A percentile compares a stretch with the other conserved stretches of the same genome.
Conservation (phyloP, 2,797 vertebrate species). For the Phyllotis vaccarum region DNA sequence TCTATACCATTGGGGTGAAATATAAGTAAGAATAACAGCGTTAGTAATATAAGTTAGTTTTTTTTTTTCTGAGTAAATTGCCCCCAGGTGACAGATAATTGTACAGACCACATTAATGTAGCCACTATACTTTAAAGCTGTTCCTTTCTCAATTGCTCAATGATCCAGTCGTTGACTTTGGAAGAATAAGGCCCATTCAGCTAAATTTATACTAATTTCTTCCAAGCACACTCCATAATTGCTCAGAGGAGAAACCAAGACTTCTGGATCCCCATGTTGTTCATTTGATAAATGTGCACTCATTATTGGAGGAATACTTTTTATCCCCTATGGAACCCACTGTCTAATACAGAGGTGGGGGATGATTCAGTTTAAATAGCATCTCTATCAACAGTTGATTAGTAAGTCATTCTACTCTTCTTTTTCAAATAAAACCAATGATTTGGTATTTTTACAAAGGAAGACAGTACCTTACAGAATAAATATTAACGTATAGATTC, state of each 20-base stretch:
- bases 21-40: constrained; percentile 29
- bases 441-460: constrained; percentile 29
- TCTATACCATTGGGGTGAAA: constrained; percentile 23
- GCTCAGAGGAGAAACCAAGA: constrained; percentile 55
- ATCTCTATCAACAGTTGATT: constrained; percentile 20
- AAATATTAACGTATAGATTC: constrained; percentile 22
- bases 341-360: not conserved
- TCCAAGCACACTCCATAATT: constrained; percentile 50
- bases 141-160: constrained; percentile 36
- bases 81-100: constrained; percentile 55
- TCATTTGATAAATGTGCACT: constrained; percentile 56
- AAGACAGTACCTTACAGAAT: constrained; percentile 12
- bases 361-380: not conserved
- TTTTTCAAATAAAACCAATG: not conserved
- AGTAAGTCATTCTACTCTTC: not conserved
- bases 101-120: constrained; percentile 50
- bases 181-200: constrained; percentile 53
- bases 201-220: constrained; percentile 58
- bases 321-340: not conserved
- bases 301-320: constrained; percentile 34
- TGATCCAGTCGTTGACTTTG: constrained; percentile 42
- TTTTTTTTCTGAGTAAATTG: constrained; percentile 55
- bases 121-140: constrained; percentile 51
- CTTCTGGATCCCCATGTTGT: not conserved
- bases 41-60: constrained; percentile 43